These are phyloP conservation scores for Carterocephalus palaemon DNA, from an alignment of 2,888 invertebrate species.

Conservation along the genomic window DNA sequence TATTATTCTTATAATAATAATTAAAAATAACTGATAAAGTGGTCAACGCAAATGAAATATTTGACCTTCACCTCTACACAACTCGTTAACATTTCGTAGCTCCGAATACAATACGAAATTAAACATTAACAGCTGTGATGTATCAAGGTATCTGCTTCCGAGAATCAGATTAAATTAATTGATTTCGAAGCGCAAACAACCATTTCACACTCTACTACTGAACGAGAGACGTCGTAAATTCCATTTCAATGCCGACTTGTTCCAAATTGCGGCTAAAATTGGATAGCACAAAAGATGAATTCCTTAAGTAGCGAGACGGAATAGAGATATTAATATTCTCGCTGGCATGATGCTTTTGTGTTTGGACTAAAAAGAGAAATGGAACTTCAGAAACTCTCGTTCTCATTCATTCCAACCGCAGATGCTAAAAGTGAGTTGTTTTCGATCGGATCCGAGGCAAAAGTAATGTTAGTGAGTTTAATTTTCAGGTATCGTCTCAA, in stretches of 20 bases:
- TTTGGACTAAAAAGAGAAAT: conserved; percentile 16
- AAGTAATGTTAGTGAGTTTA: too few relatives aligned
- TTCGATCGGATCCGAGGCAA: conserved; percentile 11
- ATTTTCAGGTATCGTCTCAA: too few relatives aligned
- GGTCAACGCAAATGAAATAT: too few relatives aligned
- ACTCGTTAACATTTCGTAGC: too few relatives aligned
- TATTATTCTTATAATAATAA: too few relatives aligned
- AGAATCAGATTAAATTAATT: conserved; percentile 9
- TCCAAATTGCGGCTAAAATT: conserved; percentile 23
- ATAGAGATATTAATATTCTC: conserved; percentile 25
- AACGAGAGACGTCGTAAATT: conserved; percentile 44
- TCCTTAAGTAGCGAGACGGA: conserved; percentile 21
- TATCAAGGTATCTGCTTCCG: too few relatives aligned
- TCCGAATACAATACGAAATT: too few relatives aligned
- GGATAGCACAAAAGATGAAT: conserved; percentile 24
- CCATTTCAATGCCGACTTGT: conserved; percentile 39
- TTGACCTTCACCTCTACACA: too few relatives aligned
- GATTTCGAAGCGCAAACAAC: conserved; percentile 5
- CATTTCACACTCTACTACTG: conserved; percentile 36
- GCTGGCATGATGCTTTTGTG: conserved; percentile 19
- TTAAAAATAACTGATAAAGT: too few relatives aligned
- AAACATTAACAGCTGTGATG: too few relatives aligned
- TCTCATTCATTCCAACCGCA: conserved; percentile 15
- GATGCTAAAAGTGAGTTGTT: conserved; percentile 8
- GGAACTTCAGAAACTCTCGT: conserved; percentile 16